These are phyloP conservation scores for Paratilapia polleni DNA, from an alignment of 2,113 vertebrate genomes.

Conservation along the genomic window DNA sequence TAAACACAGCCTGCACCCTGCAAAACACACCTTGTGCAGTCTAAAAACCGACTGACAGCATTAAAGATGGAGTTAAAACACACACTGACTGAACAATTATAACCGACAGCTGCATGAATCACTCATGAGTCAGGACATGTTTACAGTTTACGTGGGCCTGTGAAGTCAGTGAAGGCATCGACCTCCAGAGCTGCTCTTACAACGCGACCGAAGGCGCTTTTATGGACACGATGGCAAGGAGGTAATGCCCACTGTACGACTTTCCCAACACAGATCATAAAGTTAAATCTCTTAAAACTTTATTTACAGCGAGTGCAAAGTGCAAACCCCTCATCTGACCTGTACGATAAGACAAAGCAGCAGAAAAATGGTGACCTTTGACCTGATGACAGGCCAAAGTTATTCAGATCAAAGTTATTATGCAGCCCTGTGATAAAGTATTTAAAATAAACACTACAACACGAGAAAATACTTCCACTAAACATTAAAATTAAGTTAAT, in stretches of 20 bases:
- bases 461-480: background rate
- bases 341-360: background rate
- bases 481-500: background rate
- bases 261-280: background rate
- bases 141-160: background rate
- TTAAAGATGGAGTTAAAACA: background rate
- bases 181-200: background rate
- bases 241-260: background rate
- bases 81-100: background rate
- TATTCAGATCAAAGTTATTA: background rate
- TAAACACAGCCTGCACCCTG: background rate
- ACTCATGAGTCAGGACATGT: background rate
- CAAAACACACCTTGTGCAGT: background rate
- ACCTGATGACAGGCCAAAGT: background rate
- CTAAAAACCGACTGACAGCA: background rate
- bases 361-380: background rate
- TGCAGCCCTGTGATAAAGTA: background rate
- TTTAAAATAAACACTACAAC: background rate
- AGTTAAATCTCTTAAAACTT: background rate
- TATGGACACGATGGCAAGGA: background rate
- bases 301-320: slow-evolving; percentile 1
- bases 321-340: background rate
- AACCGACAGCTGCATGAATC: background rate
- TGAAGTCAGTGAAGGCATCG: background rate
- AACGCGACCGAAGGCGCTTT: background rate